Base-by-base conservation (phyloP, 2,888 invertebrate species). In the Lucinisca nassula region DNA sequence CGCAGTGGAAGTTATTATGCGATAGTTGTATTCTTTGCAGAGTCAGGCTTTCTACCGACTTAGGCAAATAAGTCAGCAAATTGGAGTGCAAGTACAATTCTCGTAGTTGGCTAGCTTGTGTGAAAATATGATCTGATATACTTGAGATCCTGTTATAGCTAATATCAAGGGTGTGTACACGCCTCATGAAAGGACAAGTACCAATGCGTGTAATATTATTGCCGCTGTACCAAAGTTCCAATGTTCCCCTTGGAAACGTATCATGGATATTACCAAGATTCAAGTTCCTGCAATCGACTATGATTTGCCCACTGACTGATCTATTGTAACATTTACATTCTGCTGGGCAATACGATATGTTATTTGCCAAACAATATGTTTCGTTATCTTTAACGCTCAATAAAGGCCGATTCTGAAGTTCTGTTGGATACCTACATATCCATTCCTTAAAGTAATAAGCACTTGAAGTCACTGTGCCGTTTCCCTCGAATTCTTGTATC, bases 191-290 rank as follows among this genome's bases (percentile, higher is more conserved):
- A 72, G 32, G 24, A 17, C 55, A 4, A 0, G 30, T 12, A 6
- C 10, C 27, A 40, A 85, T n/a, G 14, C 14, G 6, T 14, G 88
- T 82, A 4, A 92, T 90, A 61, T 90, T 90, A 58, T 92, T 92
- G n/a, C 79, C 75, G n/a, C 89, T 78, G 55, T 91, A 89, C 91
- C 90, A 90, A 1, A 92, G 58, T 79, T 92, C 92, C 21, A 92
- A 38, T 8, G 27, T 51, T 8, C 89, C 90, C 12, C 35, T 49
- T 14, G 92, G 92, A 12, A 90, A 55, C 24, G 12, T 21, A 0
- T 38, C 12, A n/a, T 91, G 92, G 6, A 91, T 67, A 0, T n/a
- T 6, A 0, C 14, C 40, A 1, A 90, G 30, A 10, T 49, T 76
- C 35, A 32, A 75, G 14, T 85, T 27, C 37, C 90, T 55, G 73